These are phyloP conservation scores for Microtus californicus DNA, from an alignment of 2,797 vertebrate species.

Conservation along the genomic window DNA sequence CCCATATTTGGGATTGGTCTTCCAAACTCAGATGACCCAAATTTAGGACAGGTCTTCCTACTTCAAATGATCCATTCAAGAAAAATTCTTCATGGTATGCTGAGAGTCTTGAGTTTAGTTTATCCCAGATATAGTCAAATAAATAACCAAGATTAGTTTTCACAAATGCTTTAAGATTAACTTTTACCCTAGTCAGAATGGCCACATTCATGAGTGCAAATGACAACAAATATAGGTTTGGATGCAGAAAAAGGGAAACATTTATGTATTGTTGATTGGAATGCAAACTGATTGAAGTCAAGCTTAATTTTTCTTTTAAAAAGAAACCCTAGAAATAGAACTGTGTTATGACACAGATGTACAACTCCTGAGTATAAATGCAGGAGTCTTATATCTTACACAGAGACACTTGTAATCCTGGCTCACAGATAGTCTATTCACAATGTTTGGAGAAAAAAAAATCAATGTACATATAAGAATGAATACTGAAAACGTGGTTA, in stretches of 20 bases:
- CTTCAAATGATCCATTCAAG: background rate
- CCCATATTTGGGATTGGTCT: background rate
- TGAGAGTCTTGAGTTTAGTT: background rate
- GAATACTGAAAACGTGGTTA: background rate
- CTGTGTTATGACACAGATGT: background rate
- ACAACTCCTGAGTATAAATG: background rate
- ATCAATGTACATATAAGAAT: background rate
- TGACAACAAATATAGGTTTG: background rate
- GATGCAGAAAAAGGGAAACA: background rate
- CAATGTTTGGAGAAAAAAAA: background rate
- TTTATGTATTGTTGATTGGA: background rate
- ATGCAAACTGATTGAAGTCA: background rate
- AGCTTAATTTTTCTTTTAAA: background rate
- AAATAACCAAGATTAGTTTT: background rate
- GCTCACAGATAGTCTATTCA: background rate
- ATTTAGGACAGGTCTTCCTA: background rate
- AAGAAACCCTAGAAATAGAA: background rate
- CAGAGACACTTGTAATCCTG: background rate
- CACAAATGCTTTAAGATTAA: background rate
- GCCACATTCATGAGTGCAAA: background rate
- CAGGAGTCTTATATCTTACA: background rate
- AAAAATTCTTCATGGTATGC: background rate
- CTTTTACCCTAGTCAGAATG: background rate
- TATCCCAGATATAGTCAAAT: background rate
- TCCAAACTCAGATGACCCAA: background rate